These are phyloP conservation scores for Leptoclinus maculatus DNA, from an alignment of 2,797 vertebrate species.

Conservation along the genomic window DNA sequence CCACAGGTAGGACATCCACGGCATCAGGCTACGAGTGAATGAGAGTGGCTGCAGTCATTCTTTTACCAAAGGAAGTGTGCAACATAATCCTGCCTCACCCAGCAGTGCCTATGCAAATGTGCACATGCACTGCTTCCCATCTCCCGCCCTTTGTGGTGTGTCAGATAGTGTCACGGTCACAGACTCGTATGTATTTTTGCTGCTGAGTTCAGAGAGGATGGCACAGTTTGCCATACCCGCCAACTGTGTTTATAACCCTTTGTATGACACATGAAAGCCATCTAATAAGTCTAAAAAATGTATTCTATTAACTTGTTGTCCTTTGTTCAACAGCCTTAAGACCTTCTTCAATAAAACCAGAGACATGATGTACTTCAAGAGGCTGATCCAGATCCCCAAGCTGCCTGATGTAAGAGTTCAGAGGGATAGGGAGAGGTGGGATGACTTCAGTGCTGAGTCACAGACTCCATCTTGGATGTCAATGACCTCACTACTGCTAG, in stretches of 20 bases:
- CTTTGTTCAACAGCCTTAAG: constrained; percentile 86
- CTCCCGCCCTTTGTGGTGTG: background rate
- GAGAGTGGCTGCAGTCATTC: background rate
- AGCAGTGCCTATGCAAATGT: constrained; percentile 52
- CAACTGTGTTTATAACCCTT: background rate
- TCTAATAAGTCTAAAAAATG: background rate
- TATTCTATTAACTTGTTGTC: constrained; percentile 8
- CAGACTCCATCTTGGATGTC: constrained; percentile 15
- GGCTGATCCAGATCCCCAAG: constrained; percentile 97
- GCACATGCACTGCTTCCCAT: background rate
- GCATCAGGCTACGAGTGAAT: constrained; percentile 8
- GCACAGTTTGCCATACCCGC: background rate
- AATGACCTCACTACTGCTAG: background rate
- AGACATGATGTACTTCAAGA: constrained; percentile 97
- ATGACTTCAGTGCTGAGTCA: constrained; percentile 40
- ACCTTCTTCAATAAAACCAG: constrained; percentile 94
- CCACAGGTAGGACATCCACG: constrained; percentile 86
- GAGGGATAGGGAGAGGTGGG: background rate
- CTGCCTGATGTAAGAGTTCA: constrained; percentile 90
- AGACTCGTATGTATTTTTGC: background rate
- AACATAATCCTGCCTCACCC: constrained; percentile 50
- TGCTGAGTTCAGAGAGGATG: constrained; percentile 6
- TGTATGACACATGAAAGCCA: background rate
- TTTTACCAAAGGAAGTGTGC: constrained; percentile 18
- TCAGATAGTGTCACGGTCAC: constrained; percentile 6